phyloP scores from a whole-genome alignment of 2,113 vertebrate species.

The Neofelis nebulosa region DNA sequence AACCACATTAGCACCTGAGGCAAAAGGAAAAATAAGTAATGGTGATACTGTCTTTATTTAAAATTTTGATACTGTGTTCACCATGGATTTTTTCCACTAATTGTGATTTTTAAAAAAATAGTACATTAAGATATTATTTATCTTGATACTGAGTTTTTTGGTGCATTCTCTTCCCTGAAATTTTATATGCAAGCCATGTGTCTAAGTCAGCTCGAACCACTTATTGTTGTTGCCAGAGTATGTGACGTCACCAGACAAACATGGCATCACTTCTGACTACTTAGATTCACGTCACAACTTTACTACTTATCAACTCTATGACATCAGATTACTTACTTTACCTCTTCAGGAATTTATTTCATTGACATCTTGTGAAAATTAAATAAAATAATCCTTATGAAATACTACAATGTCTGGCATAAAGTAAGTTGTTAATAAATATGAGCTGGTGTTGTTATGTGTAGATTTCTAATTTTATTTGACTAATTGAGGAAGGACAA shows the following conservation, averaged over 20 bases:
- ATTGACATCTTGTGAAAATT: neutral
- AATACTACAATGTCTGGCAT: neutral
- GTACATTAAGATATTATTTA: neutral
- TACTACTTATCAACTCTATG: neutral
- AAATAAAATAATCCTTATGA: neutral
- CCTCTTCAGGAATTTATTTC: neutral
- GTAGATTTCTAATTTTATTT: neutral
- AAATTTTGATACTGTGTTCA: neutral
- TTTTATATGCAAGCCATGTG: neutral
- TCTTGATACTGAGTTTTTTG: neutral
- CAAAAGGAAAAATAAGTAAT: neutral
- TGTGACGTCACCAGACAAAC: neutral
- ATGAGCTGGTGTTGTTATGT: neutral
- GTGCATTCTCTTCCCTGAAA: neutral
- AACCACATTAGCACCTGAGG: neutral
- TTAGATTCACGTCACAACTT: neutral
- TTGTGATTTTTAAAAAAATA: neutral
- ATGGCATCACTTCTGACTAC: neutral
- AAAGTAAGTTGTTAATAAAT: neutral
- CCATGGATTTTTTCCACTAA: neutral
- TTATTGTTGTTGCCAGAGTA: neutral
- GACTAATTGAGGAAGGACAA: neutral
- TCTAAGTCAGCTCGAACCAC: too few relatives aligned
- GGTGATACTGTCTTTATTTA: neutral
- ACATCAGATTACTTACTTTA: neutral